phyloP scores from a whole-genome alignment of 2,113 vertebrate genomes.

The Indicator indicator region DNA sequence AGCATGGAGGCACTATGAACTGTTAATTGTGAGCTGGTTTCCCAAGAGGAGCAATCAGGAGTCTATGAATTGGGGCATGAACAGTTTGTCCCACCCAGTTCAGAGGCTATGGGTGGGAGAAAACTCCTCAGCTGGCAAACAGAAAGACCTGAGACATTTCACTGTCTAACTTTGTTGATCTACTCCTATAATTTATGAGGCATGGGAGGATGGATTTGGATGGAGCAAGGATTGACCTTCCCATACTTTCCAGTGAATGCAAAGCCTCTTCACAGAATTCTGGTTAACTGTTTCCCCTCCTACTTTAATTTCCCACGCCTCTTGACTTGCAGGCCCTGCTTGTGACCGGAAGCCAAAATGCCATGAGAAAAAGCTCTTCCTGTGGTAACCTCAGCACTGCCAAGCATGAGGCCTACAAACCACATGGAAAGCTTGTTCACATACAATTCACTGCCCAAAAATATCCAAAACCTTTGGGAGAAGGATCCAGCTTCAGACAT shows the following conservation, averaged over 20 bases:
- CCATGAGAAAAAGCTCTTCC: constrained; percentile 76
- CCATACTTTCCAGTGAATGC: constrained; percentile 68
- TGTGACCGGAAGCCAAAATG: constrained; percentile 75
- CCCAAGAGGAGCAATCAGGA: background rate
- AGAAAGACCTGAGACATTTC: background rate
- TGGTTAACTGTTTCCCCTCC: constrained; percentile 71
- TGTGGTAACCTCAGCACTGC: constrained; percentile 64
- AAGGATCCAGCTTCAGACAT: constrained; percentile 50
- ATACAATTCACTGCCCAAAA: constrained; percentile 60
- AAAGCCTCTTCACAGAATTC: constrained; percentile 69
- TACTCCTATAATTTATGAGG: constrained; percentile 28
- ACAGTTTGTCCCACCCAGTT: background rate
- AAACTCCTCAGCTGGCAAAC: background rate
- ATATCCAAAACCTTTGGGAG: constrained; percentile 68
- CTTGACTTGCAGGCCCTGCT: constrained; percentile 69
- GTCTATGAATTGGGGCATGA: background rate
- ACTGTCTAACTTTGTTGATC: background rate
- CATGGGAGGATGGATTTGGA: constrained; percentile 62
- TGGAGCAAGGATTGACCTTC: constrained; percentile 59
- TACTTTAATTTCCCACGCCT: constrained; percentile 73
- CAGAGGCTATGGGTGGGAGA: background rate
- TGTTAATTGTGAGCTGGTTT: background rate
- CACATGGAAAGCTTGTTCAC: constrained; percentile 67
- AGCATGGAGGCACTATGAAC: background rate
- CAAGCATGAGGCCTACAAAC: constrained; percentile 69